Conservation (phyloP, 2,888 invertebrate genomes). For the Merodon equestris region DNA sequence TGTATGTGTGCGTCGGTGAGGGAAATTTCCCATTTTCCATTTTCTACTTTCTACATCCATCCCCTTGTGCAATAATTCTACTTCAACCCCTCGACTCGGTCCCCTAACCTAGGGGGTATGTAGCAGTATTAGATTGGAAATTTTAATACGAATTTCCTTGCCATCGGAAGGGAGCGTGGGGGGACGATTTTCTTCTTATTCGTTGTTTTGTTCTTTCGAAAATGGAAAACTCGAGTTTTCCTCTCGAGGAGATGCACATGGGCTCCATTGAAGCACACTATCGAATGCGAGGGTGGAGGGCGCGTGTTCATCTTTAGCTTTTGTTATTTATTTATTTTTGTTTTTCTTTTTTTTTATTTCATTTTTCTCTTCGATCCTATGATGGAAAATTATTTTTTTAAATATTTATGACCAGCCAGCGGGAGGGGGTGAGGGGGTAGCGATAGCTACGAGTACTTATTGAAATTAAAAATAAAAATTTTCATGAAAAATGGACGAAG, state of each 20-base stretch:
- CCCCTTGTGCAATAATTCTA: conserved; percentile 27
- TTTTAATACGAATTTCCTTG: conserved; percentile 64
- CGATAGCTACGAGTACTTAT: conserved; percentile 42
- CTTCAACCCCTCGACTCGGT: conserved; percentile 2
- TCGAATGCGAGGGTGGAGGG: neutral
- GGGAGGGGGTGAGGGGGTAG: neutral
- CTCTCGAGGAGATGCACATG: conserved; percentile 47
- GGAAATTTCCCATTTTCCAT: conserved; percentile 58
- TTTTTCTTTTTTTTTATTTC: neutral
- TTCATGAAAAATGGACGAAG: conserved; percentile 59
- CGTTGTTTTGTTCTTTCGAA: conserved; percentile 29
- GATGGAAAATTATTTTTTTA: conserved; percentile 67
- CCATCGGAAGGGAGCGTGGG: conserved; percentile 5
- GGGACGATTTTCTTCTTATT: conserved; percentile 27
- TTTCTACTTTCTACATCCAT: conserved; percentile 38
- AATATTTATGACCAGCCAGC: conserved; percentile 58
- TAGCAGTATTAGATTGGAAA: conserved; percentile 67
- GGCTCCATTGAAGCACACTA: neutral
- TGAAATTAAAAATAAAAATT: conserved; percentile 67
- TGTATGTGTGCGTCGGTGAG: conserved; percentile 26
- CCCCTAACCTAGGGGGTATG: conserved; percentile 25
- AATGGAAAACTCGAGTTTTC: conserved; percentile 24
- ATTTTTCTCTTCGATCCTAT: conserved; percentile 38
- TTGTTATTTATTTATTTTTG: neutral
- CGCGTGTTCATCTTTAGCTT: neutral